Conservation (phyloP, 2,888 invertebrate genomes). For the Andrena haemorrhoa region DNA sequence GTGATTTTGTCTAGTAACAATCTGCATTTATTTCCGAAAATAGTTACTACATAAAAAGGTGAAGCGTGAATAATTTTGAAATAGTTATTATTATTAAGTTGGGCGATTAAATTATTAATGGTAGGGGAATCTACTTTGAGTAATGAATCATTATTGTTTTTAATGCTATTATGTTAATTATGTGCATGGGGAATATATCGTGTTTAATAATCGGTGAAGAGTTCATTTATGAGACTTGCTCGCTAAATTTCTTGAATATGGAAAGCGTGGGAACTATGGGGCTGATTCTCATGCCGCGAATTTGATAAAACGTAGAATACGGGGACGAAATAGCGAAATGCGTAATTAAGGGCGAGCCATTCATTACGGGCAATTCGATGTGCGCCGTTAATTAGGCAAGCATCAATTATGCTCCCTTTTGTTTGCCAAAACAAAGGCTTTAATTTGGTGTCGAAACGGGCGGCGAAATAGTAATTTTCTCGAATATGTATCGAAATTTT, state of each 20-base stretch:
- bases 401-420: conserved; percentile 10
- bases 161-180: not conserved
- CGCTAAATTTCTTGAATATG: conserved; percentile 13
- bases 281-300: conserved; percentile 19
- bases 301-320: conserved; percentile 11
- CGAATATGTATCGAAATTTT: not conserved
- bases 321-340: not conserved
- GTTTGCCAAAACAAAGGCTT: not conserved
- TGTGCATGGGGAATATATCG: not conserved
- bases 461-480: not conserved
- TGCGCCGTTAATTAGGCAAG: conserved; percentile 27
- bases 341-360: conserved; percentile 13
- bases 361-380: conserved; percentile 22
- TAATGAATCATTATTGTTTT: not conserved
- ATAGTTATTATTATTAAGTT: too few relatives aligned
- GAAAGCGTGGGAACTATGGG: conserved; percentile 37
- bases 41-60: too few relatives aligned
- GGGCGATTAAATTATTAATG: too few relatives aligned
- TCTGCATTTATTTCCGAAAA: too few relatives aligned
- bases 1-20: too few relatives aligned
- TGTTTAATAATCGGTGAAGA: not conserved
- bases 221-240: not conserved
- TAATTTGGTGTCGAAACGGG: conserved; percentile 2
- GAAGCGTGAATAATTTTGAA: too few relatives aligned
- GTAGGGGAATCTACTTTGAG: too few relatives aligned